phyloP scores from a whole-genome alignment of 2,113 vertebrate species.

The Eolophus roseicapilla region DNA sequence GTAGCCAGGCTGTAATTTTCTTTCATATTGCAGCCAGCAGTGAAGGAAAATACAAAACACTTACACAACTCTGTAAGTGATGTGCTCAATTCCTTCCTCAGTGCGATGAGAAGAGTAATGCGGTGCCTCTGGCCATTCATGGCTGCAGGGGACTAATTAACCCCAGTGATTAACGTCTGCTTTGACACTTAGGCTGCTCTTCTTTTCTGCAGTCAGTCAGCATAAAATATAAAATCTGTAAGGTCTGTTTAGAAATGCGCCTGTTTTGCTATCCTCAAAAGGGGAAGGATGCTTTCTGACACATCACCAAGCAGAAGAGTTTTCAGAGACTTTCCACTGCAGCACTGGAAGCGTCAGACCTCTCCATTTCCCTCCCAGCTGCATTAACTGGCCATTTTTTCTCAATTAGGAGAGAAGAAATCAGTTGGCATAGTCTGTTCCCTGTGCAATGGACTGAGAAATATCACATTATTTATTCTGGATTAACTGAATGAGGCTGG shows the following conservation, averaged over 20 bases:
- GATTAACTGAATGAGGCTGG: neutral
- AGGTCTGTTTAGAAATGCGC: neutral
- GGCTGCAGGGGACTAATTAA: neutral
- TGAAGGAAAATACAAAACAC: neutral
- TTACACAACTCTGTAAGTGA: neutral
- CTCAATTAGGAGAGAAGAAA: slow-evolving; percentile 25
- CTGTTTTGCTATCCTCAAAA: neutral
- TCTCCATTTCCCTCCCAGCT: neutral
- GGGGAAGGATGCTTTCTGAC: neutral
- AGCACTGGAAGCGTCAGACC: neutral
- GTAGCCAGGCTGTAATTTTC: neutral
- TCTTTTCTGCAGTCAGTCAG: neutral
- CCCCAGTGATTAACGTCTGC: neutral
- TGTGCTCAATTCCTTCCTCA: neutral
- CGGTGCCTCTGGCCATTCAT: neutral
- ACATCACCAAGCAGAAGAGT: neutral
- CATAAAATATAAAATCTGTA: neutral
- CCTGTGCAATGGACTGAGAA: slow-evolving; percentile 12
- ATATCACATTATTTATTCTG: slow-evolving; percentile 47
- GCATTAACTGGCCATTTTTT: slow-evolving; percentile 10
- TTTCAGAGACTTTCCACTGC: neutral
- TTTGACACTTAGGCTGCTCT: neutral
- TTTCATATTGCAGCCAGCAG: neutral
- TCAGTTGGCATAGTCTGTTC: slow-evolving; percentile 30
- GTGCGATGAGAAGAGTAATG: neutral